Base-by-base conservation (phyloP, 2,888 invertebrate species). In the Cybosia mesomella region DNA sequence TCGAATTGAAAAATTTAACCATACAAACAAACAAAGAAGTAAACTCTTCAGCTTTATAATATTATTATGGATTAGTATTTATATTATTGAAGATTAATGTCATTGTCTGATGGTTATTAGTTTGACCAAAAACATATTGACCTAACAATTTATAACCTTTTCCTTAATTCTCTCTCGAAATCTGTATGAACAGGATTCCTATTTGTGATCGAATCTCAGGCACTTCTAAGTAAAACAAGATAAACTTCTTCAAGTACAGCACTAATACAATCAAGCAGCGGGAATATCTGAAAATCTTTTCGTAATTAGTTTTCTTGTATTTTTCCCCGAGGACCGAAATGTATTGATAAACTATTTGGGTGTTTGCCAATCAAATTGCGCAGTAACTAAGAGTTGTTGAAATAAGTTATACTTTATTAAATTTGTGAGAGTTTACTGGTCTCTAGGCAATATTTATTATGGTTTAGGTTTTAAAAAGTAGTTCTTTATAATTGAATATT, bases 311-410 rank as follows among this genome's bases (percentile, higher is more conserved):
- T 78, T 71, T 53, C 57, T 68, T 69, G 54, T 72, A 64, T 71
- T 75, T 68, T 66, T 71, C 63, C 59, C 66, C 54, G 55, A 49
- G 68, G 67, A 54, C 36, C 36, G 36, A 76, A 66, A 68, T 71
- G 64, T 72, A 81, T 72, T 70, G 77, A 66, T 79, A 66, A 81
- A 74, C 82, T 79, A 73, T 79, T 81, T 81, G 82, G 76, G 53
- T 66, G 57, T 36, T 53, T n/a, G 70, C 82, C 72, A 81, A 74
- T 79, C 71, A 79, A 79, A 81, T 64, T 63, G 63, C 53, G 67
- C 61, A 58, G 67, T 72, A 58, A 66, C 66, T 49, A 43, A 62
- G 57, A 59, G 64, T 68, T 71, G 55, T 68, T 59, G 24, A 67
- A 75, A 53, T 68, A 57, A 66, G 60, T 66, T 60, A 21, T 61